Conservation (phyloP, 1,140 invertebrate genomes). For the honey bee (Apis mellifera) region DNA sequence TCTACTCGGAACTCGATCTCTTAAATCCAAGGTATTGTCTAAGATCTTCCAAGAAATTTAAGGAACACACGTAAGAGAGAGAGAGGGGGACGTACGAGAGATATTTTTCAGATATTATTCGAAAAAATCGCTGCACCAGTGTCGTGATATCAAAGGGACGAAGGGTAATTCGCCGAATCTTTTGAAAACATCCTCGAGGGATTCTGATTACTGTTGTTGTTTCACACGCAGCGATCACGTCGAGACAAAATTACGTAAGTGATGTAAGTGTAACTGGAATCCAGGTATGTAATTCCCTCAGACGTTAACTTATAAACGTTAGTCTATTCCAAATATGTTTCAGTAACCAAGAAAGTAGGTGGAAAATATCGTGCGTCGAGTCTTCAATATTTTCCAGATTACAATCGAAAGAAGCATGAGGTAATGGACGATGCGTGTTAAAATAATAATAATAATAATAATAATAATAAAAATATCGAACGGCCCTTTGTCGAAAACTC, state of each 20-base stretch:
- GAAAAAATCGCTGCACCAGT: slow-evolving; percentile 17
- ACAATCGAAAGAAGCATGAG: slow-evolving; percentile 57
- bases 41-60: neutral
- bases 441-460: too few species aligned
- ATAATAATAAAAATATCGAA: too few species aligned
- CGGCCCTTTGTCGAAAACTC: neutral
- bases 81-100: too few species aligned
- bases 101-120: neutral
- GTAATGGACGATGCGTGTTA: slow-evolving; percentile 42
- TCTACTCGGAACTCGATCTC: slow-evolving; percentile 64
- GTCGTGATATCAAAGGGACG: slow-evolving; percentile 22
- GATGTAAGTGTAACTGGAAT: slow-evolving; percentile 71
- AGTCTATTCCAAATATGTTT: slow-evolving; percentile 12
- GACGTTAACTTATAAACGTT: neutral
- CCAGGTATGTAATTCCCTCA: neutral
- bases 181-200: slow-evolving; percentile 42
- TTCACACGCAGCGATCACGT: slow-evolving; percentile 17
- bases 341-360: slow-evolving; percentile 16
- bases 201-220: slow-evolving; percentile 26
- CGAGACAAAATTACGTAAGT: slow-evolving; percentile 77
- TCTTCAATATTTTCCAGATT: slow-evolving; percentile 21
- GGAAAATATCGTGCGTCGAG: slow-evolving; percentile 11
- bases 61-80: neutral
- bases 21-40: slow-evolving; percentile 66
- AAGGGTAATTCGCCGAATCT: slow-evolving; percentile 17